Evolutionary conservation across 1,140 invertebrate genomes (phyloP).

Genomic region (Nasonia vitripennis): DNA sequence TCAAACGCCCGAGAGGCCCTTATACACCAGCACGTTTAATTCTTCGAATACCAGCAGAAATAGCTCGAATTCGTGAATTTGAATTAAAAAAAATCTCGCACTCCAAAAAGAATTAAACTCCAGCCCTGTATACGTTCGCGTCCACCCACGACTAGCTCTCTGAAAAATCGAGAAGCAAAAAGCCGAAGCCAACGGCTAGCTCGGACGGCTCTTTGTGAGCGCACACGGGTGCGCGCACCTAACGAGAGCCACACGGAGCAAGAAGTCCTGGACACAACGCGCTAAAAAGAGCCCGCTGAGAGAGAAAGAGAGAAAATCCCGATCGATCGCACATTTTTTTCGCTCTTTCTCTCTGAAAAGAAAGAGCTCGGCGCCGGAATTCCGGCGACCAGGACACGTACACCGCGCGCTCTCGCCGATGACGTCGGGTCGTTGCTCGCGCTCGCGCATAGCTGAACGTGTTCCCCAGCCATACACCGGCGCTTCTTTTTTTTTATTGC

Average conservation of each 20-base stretch:
- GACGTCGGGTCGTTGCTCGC: neutral
- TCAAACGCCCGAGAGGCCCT: too few species aligned
- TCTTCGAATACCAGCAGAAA: neutral
- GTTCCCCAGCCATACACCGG: too few species aligned
- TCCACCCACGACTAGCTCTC: neutral
- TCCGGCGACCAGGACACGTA: neutral
- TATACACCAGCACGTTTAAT: too few species aligned
- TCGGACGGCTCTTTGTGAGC: neutral
- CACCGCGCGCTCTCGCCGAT: neutral
- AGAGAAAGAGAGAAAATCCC: constrained; percentile 8
- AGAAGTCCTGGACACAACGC: neutral
- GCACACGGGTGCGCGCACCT: neutral
- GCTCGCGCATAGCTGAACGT: neutral
- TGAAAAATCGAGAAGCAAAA: neutral
- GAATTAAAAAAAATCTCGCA: neutral
- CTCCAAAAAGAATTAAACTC: neutral
- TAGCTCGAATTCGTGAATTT: neutral
- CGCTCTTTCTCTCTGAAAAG: neutral
- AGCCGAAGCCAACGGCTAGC: neutral
- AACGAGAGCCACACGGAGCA: neutral
- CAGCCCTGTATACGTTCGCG: neutral
- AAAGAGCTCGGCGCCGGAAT: neutral
- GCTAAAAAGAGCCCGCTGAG: neutral
- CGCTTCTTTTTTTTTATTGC: neutral
- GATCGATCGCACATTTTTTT: constrained; percentile 5